Evolutionary conservation across 2,113 vertebrate genomes (phyloP).

Genomic region (Morone saxatilis): DNA sequence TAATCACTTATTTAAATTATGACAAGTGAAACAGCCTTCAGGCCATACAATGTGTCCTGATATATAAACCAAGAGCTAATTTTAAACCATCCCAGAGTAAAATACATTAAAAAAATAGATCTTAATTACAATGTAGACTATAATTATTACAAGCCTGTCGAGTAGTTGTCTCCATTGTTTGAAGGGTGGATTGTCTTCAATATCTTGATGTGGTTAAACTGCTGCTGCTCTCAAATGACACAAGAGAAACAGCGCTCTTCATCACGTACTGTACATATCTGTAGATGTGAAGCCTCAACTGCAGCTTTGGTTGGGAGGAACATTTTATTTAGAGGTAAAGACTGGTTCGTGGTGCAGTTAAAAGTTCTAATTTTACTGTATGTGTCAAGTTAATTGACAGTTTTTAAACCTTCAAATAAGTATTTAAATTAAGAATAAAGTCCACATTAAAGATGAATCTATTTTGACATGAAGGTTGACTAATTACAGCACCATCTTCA

Average conservation of each 20-base stretch:
- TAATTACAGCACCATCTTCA: neutral
- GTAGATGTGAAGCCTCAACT: neutral
- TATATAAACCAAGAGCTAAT: neutral
- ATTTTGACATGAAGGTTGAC: neutral
- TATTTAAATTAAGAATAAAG: too few species aligned
- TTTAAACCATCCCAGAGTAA: neutral
- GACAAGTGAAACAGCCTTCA: conserved; percentile 27
- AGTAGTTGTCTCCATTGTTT: neutral
- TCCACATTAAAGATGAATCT: neutral
- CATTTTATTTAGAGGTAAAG: neutral
- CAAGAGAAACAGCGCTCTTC: neutral
- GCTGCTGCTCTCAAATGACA: neutral
- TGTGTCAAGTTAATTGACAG: too few species aligned
- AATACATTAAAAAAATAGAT: conserved; percentile 3
- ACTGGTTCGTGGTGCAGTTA: too few species aligned
- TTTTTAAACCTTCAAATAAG: too few species aligned
- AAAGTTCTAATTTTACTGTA: too few species aligned
- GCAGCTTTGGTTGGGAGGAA: neutral
- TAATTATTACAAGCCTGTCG: neutral
- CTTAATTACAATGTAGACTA: neutral
- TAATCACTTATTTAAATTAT: conserved; percentile 37
- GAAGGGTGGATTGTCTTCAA: neutral
- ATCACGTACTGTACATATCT: neutral
- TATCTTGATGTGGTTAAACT: conserved; percentile 7
- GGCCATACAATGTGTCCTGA: neutral